Evolutionary conservation across 2,888 invertebrate species (phyloP).

Genomic region (Tenodera sinensis): DNA sequence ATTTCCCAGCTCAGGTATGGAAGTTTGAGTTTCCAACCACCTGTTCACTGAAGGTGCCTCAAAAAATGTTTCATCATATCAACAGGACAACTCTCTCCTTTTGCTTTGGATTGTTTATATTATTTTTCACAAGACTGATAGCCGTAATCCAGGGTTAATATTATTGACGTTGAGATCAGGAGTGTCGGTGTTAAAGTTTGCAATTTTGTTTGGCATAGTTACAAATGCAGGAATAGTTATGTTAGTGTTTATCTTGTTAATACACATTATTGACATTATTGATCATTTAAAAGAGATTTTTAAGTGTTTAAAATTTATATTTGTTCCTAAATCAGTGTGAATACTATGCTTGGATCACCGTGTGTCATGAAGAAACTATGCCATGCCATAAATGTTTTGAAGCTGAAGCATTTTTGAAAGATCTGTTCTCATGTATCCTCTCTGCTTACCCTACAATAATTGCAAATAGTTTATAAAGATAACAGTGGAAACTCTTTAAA

Average conservation of each 20-base stretch:
- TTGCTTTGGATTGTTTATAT: slow-evolving; percentile 6
- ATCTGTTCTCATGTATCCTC: neutral
- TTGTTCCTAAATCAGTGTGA: neutral
- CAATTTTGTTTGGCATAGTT: neutral
- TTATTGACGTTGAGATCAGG: neutral
- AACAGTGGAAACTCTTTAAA: too few relatives aligned
- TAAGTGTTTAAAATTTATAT: slow-evolving; percentile 2
- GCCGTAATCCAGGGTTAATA: slow-evolving; percentile 7
- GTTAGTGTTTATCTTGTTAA: slow-evolving; percentile 9
- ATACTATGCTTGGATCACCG: neutral
- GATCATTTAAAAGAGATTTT: neutral
- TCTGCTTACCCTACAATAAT: too few relatives aligned
- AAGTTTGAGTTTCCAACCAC: neutral
- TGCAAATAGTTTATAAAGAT: too few relatives aligned
- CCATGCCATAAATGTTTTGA: neutral
- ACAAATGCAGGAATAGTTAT: neutral
- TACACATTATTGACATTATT: neutral
- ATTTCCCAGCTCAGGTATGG: neutral
- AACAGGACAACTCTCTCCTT: neutral
- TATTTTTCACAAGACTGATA: slow-evolving; percentile 23
- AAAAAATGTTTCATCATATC: neutral
- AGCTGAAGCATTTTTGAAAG: neutral
- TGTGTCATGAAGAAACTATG: neutral
- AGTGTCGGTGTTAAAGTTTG: slow-evolving; percentile 4
- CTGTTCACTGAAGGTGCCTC: neutral